Evolutionary conservation across 2,888 invertebrate species (phyloP).

Genomic region (Papilio demoleus): DNA sequence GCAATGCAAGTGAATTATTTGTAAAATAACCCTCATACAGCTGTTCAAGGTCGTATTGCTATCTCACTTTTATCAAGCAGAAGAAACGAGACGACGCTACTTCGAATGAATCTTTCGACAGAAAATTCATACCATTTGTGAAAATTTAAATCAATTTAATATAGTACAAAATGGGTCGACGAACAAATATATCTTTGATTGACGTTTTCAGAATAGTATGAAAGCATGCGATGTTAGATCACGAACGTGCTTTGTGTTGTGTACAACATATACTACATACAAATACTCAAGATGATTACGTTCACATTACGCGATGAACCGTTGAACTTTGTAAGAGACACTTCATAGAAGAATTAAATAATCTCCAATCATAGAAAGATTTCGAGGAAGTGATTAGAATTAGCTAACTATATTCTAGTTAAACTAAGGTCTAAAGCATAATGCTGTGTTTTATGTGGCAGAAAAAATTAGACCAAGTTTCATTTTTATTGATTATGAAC

Average conservation of each 20-base stretch:
- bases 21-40: too few relatives aligned
- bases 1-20: too few relatives aligned
- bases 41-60: background rate
- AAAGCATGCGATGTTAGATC: slow-evolving; percentile 6
- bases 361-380: too few relatives aligned
- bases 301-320: background rate
- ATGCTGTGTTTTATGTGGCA: too few relatives aligned
- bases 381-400: too few relatives aligned
- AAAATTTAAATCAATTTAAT: background rate
- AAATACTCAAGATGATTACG: background rate
- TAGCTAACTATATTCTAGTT: too few relatives aligned
- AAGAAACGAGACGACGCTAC: background rate
- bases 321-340: background rate
- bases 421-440: too few relatives aligned
- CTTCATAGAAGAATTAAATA: background rate
- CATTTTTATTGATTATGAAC: too few relatives aligned
- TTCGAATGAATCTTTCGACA: background rate
- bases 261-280: background rate
- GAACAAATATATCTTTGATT: slow-evolving; percentile 13
- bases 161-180: slow-evolving; percentile 2
- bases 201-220: slow-evolving; percentile 7
- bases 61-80: background rate
- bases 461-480: too few relatives aligned
- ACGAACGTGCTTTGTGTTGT: background rate
- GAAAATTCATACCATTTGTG: background rate